phyloP scores from a whole-genome alignment of 2,888 invertebrate genomes.

The Yponomeuta plumbellus region DNA sequence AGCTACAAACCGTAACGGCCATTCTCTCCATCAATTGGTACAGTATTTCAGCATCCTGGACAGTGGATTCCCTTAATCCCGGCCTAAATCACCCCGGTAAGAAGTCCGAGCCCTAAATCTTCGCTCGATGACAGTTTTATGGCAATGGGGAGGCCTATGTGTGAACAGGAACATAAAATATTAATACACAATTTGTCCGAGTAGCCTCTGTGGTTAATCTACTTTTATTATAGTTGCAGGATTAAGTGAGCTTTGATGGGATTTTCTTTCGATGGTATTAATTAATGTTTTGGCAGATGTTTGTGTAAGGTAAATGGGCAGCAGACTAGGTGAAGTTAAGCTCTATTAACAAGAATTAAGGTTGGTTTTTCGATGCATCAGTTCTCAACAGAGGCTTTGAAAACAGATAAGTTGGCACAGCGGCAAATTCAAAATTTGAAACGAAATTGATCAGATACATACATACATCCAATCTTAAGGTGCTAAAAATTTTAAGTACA shows the following conservation, averaged over 20 bases:
- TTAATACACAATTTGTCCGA: constrained; percentile 76
- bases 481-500: no score
- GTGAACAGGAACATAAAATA: constrained; percentile 69
- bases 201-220: constrained; percentile 64
- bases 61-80: constrained; percentile 5
- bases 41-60: not conserved
- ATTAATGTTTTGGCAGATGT: not conserved
- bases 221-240: constrained; percentile 54
- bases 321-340: no score
- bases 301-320: not conserved
- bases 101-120: constrained; percentile 64
- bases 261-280: constrained; percentile 13
- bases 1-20: not conserved
- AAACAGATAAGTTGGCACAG: no score
- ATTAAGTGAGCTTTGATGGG: constrained; percentile 32
- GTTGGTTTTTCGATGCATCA: no score
- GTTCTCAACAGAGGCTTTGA: no score
- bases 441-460: no score
- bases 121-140: constrained; percentile 69
- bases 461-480: no score
- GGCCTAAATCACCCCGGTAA: constrained; percentile 64
- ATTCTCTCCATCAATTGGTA: not conserved
- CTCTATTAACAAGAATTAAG: no score
- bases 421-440: no score
- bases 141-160: constrained; percentile 38